A percentile compares a stretch with the other conserved stretches of the same genome.
Conservation (phyloP, 23 tunicate genomes). For the Trididemnum clinides region DNA sequence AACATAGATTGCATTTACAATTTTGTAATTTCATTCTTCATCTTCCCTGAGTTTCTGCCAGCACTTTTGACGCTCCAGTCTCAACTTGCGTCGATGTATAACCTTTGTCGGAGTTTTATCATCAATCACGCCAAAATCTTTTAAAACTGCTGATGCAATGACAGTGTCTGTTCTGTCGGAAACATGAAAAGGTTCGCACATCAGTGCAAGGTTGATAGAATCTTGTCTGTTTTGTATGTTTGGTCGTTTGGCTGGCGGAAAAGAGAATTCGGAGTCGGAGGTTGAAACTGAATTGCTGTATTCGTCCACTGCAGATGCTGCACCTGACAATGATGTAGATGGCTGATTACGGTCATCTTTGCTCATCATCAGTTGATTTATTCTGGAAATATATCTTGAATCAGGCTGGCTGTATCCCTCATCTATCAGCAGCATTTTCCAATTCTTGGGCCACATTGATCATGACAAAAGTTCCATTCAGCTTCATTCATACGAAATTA, state of each 20-base stretch:
- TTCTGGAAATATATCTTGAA: neutral
- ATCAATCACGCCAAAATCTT: conserved; percentile 15
- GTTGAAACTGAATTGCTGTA: conserved; percentile 1
- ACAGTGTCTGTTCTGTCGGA: conserved; percentile 38
- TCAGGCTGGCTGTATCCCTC: neutral
- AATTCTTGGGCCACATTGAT: neutral
- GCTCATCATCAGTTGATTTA: neutral
- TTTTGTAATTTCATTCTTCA: neutral
- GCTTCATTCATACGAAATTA: neutral
- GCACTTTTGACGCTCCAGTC: conserved; percentile 25
- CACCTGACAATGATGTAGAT: conserved; percentile 6
- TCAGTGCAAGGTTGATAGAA: conserved; percentile 17
- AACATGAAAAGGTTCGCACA: conserved; percentile 31
- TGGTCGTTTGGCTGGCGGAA: conserved; percentile 10
- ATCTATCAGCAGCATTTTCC: neutral
- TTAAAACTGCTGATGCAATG: conserved; percentile 23
- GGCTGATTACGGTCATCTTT: conserved; percentile 8
- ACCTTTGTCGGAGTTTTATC: neutral
- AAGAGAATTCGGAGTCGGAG: conserved; percentile 1
- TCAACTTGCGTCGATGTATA: conserved; percentile 17
- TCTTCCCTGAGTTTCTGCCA: neutral
- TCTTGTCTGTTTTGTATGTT: conserved; percentile 19
- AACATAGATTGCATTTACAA: conserved; percentile 30
- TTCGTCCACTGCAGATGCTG: neutral
- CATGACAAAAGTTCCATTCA: neutral